Evolutionary conservation across 1,140 invertebrate species (phyloP), one percentile per base, ranked within the genome.

Genomic region (Ridgeia piscesae): DNA sequence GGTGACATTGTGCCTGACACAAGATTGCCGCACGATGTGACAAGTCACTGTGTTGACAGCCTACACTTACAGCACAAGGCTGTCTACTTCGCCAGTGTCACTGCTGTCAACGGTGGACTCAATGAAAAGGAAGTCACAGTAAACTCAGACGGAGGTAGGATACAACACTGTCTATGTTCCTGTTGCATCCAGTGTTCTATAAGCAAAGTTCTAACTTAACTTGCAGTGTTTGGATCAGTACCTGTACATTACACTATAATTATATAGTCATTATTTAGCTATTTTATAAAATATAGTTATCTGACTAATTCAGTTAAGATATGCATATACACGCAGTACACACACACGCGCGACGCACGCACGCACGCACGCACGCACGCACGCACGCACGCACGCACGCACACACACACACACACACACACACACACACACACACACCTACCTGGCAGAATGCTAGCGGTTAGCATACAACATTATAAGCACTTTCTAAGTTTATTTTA

Each of bases 91-190:
- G 58, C 27, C 42, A 93, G 89, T 8, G 91, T 94, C n/a, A 92
- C 90, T 89, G 94, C 93, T 33, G 93, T 92, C 93, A 94, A 94
- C 91, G 92, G 90, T 48, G 94, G 93, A 33, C 93, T 93, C 88
- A 93, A 93, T 91, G 93, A 94, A 90, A 50, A 93, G 58, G 93
- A 93, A 34, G 91, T 92, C 48, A 92, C 93, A 0, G 91, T 42
- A 9, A 89, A 48, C 31, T 94, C 93, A 14, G 92, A 94, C 93
- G 94, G 94, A 93, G 93, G 94, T 94, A 90, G 50, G 89, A 77
- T 88, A 33, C 34, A 34, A 21, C 58, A 4, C 11, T 21, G 27
- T 77, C 2, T 77, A 21, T 31, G 14, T 77, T 27, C 58, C n/a
- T n/a, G n/a, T 27, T 17, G 58, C 27, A 77, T 8, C 8, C 58